Base-by-base conservation (phyloP, 2,113 vertebrate genomes). In the Apodemus speciosus region DNA sequence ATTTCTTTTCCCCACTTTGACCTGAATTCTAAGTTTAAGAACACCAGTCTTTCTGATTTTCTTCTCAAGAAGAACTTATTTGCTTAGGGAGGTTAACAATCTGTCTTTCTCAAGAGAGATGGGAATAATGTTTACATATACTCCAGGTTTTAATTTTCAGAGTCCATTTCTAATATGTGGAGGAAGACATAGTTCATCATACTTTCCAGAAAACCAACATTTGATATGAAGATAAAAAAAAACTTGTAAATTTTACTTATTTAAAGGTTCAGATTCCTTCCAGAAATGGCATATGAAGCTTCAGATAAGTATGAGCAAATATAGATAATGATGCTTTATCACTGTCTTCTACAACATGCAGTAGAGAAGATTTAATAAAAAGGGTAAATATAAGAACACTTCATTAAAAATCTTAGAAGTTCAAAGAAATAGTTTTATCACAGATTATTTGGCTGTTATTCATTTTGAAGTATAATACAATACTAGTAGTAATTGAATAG, bases 391-490 rank as follows among this genome's bases (percentile, higher is more conserved):
- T 60, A 35, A 35, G 56, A 89, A 16, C 0, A 0, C 8, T 76
- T 91, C 18, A 18, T 13, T 77, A 27, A 88, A 86, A 9, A 11
- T 38, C 23, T 89, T 66, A 60, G 16, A 53, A 64, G 86, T 89
- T 32, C 8, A 27, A 79, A 6, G 8, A 95, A 11, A 90, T 60
- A 0, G n/a, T 91, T 91, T 83, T 51, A 25, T 76, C 8, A 14
- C 35, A 40, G 66, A 89, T 94, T 92, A 60, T 85, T 76, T 93
- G 66, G 51, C 13, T 89, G 21, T 9, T 79, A 3, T 76, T 80
- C 8, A 77, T 92, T 77, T 40, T 73, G 46, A 85, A 72, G 4
- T 38, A 27, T 71, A 73, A 25, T 79, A 64, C 4, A 6, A 73
- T 86, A 2, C 9, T 95, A 27, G 0, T 56, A 20, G 68, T 68